Percentiles rank a stretch among this genome's conserved stretches.
These are phyloP conservation scores for Ptiloglossa arizonensis DNA, from an alignment of 1,140 invertebrate genomes.

Conservation along the genomic window DNA sequence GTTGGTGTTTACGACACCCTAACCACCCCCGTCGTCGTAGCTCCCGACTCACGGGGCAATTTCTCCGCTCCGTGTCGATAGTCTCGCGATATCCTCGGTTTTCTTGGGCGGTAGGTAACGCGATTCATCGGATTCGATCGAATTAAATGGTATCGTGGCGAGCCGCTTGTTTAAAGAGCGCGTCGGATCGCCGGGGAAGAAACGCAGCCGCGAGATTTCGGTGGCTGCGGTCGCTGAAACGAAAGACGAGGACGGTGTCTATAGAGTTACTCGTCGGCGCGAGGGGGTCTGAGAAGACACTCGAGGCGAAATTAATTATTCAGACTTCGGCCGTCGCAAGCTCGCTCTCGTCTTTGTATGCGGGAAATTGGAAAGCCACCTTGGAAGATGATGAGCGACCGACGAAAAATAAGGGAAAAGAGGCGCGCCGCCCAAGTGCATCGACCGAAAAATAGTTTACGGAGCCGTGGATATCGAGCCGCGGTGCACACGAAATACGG, in stretches of 20 bases:
- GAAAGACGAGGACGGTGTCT: conserved; percentile 42
- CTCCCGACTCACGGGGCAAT: not conserved
- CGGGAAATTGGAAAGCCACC: conserved; percentile 52
- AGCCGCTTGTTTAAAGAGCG: not conserved
- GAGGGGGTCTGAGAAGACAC: conserved; percentile 60
- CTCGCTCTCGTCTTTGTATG: conserved; percentile 50
- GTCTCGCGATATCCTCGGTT: not conserved
- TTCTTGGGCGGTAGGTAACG: not conserved
- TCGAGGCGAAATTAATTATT: conserved; percentile 61
- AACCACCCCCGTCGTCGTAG: not conserved
- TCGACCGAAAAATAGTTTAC: conserved; percentile 47
- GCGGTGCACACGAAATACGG: not conserved
- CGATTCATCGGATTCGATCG: not conserved
- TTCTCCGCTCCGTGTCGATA: not conserved
- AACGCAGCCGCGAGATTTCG: not conserved
- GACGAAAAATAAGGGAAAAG: conserved; percentile 9
- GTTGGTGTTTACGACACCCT: not conserved
- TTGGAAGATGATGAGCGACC: conserved; percentile 32
- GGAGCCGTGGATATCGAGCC: conserved; percentile 21
- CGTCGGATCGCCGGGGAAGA: not conserved
- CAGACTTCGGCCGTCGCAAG: conserved; percentile 50
- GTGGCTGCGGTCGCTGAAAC: conserved; percentile 11
- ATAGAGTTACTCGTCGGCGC: conserved; percentile 38
- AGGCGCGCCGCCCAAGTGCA: conserved; percentile 29
- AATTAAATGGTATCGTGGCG: not conserved